Evolutionary conservation across 2,797 vertebrate species (phyloP).

Genomic region (Periparus ater): DNA sequence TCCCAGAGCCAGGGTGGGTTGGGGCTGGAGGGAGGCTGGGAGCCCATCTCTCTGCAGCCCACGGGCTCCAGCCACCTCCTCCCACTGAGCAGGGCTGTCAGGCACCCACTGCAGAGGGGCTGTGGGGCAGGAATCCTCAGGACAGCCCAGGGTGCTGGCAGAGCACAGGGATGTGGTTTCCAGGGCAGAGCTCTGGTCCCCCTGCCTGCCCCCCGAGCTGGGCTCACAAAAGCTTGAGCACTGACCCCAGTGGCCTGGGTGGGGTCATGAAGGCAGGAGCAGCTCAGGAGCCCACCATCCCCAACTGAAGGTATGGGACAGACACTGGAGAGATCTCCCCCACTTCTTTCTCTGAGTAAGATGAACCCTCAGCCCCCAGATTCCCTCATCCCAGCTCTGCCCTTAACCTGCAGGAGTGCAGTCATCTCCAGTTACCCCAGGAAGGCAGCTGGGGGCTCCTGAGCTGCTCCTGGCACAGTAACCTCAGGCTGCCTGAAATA

Average conservation of each 20-base stretch:
- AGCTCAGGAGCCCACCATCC: fast-evolving
- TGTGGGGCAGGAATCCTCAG: not conserved
- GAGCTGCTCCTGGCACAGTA: not conserved
- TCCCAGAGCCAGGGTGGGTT: not conserved
- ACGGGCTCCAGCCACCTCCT: not conserved
- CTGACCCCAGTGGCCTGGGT: not conserved
- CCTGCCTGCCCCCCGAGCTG: fast-evolving
- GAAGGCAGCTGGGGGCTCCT: not conserved
- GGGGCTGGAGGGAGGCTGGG: not conserved
- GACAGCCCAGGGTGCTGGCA: not conserved
- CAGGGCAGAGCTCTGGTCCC: not conserved
- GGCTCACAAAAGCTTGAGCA: not conserved
- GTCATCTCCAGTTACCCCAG: not conserved
- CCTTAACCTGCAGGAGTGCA: not conserved
- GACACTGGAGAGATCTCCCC: not conserved
- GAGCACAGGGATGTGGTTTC: not conserved
- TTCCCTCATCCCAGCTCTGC: not conserved
- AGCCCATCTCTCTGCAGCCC: not conserved
- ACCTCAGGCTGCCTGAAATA: not conserved
- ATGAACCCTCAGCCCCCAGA: not conserved
- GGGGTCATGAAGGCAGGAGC: not conserved
- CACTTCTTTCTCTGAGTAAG: not conserved
- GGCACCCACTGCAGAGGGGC: not conserved
- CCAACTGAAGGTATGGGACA: fast-evolving
- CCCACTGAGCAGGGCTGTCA: not conserved